These are phyloP conservation scores for Apamea sordens DNA, from an alignment of 2,888 invertebrate species.

Conservation along the genomic window DNA sequence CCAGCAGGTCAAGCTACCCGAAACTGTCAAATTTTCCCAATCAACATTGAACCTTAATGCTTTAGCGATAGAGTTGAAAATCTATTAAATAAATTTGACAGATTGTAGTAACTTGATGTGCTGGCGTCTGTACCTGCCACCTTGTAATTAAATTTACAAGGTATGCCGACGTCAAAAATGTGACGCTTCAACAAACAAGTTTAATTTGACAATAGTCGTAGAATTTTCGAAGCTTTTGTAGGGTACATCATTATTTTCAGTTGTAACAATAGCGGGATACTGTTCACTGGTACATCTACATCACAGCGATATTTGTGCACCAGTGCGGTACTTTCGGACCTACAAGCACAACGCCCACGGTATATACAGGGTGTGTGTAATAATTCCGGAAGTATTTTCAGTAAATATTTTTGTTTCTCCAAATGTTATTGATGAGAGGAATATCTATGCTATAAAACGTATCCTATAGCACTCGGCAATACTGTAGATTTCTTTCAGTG, in stretches of 20 bases:
- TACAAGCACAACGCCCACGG: conserved; percentile 44
- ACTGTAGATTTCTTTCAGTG: neutral
- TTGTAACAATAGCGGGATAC: conserved; percentile 3
- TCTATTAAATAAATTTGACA: too few species aligned
- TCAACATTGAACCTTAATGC: too few species aligned
- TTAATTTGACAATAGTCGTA: too few species aligned
- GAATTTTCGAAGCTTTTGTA: too few species aligned
- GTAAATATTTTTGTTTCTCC: neutral
- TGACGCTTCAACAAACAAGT: too few species aligned
- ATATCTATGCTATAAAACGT: neutral
- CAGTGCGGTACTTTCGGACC: conserved; percentile 33
- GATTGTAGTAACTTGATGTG: too few species aligned
- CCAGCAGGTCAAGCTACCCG: too few species aligned
- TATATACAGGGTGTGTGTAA: conserved; percentile 44
- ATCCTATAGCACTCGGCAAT: neutral
- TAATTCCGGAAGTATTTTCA: neutral
- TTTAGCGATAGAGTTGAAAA: too few species aligned
- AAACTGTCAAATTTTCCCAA: too few species aligned
- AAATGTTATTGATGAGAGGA: neutral
- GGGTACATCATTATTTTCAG: neutral
- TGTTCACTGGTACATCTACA: conserved; percentile 17
- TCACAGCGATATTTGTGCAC: conserved; percentile 44
- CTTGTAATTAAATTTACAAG: too few species aligned
- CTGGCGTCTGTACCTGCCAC: too few species aligned
- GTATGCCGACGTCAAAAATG: too few species aligned